phyloP scores from a whole-genome alignment of 2,888 invertebrate genomes.

The Drosophila limbata region DNA sequence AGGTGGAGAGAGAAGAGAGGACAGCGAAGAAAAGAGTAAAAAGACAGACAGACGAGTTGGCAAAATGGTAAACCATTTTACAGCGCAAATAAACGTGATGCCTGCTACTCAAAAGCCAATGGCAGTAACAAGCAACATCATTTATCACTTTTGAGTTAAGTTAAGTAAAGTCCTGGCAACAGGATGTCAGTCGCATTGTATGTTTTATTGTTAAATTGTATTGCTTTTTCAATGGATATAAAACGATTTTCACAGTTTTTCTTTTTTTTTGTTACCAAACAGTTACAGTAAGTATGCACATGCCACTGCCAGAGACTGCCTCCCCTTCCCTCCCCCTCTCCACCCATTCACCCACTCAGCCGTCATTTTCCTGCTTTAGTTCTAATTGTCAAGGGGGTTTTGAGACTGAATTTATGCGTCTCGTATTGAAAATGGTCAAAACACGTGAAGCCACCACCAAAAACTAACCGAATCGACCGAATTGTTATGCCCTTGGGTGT shows the following conservation, averaged over 20 bases:
- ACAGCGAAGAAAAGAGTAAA: constrained; percentile 3
- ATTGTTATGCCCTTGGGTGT: constrained; percentile 77
- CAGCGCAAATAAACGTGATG: constrained; percentile 70
- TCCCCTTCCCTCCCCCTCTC: background rate
- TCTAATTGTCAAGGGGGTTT: constrained; percentile 73
- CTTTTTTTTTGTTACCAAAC: constrained; percentile 23
- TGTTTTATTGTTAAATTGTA: constrained; percentile 62
- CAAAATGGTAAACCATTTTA: constrained; percentile 72
- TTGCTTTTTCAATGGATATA: constrained; percentile 55
- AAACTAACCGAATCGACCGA: constrained; percentile 68
- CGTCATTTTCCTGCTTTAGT: constrained; percentile 31
- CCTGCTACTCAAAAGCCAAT: constrained; percentile 66
- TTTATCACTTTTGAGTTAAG: constrained; percentile 69
- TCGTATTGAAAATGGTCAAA: constrained; percentile 40
- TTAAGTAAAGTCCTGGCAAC: constrained; percentile 30
- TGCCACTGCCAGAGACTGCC: constrained; percentile 39
- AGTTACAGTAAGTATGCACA: constrained; percentile 49
- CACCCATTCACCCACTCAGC: background rate
- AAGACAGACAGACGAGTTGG: constrained; percentile 39
- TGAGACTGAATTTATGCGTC: constrained; percentile 54
- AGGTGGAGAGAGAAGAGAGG: background rate
- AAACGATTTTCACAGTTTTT: constrained; percentile 63
- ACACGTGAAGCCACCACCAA: constrained; percentile 46
- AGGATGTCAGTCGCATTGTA: constrained; percentile 60
- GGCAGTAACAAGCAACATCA: constrained; percentile 71